A percentile compares a stretch with the other conserved stretches of the same genome.
These are phyloP conservation scores for Isotomurus palustris DNA, from an alignment of 2,888 invertebrate genomes.

Conservation along the genomic window DNA sequence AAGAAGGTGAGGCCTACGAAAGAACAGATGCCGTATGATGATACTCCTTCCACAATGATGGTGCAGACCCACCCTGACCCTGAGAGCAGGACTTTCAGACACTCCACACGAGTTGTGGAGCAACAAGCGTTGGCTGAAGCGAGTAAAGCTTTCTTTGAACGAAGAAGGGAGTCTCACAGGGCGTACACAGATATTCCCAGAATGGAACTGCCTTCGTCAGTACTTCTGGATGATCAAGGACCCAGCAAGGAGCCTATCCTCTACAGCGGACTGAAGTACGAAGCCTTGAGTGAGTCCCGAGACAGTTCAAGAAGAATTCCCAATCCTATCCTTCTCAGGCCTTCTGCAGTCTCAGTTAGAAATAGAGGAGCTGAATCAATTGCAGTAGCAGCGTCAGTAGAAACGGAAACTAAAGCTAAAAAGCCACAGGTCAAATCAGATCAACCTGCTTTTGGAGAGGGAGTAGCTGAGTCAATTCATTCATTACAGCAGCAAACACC, in stretches of 20 bases:
- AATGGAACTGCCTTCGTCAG: not conserved
- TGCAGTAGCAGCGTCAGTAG: not conserved
- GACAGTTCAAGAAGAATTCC: conserved; percentile 13
- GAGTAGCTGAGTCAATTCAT: too few species aligned
- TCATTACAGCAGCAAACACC: too few species aligned
- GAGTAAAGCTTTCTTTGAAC: not conserved
- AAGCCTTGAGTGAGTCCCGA: conserved; percentile 8
- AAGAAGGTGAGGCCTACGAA: not conserved
- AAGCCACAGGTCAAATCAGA: too few species aligned
- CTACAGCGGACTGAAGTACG: conserved; percentile 24
- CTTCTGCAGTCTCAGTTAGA: conserved; percentile 23
- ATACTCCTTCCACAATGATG: not conserved
- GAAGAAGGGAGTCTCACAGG: conserved; percentile 23
- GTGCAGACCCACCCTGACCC: not conserved
- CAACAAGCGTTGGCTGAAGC: not conserved
- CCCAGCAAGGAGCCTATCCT: conserved; percentile 16
- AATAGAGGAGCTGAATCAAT: conserved; percentile 10
- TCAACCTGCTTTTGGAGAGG: too few species aligned
- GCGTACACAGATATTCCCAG: conserved; percentile 25
- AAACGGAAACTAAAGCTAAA: too few species aligned
- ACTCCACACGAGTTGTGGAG: not conserved
- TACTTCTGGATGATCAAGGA: conserved; percentile 9
- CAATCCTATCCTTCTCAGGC: conserved; percentile 27
- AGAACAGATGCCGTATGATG: not conserved
- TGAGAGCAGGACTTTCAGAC: not conserved